Conservation (phyloP, 2,113 vertebrate genomes). For the Tauraco erythrolophus region DNA sequence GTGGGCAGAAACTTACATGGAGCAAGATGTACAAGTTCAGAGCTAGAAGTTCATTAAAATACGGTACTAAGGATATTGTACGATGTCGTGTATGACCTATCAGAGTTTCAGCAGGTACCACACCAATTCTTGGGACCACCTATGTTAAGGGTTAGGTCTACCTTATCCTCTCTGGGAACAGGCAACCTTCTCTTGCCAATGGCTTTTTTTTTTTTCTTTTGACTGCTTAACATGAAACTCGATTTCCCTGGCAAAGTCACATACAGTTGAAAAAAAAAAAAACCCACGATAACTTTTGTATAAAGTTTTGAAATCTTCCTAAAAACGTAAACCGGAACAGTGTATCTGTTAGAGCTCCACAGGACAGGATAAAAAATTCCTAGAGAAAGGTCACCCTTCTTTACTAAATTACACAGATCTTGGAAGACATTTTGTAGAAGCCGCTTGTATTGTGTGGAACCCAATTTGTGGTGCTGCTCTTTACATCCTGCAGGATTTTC, state of each 20-base stretch:
- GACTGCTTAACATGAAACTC: background rate
- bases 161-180: background rate
- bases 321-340: background rate
- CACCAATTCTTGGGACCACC: background rate
- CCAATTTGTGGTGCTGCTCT: background rate
- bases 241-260: background rate
- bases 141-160: background rate
- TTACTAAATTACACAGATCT: background rate
- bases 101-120: background rate
- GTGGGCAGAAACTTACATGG: rapidly evolving
- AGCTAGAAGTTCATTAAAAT: background rate
- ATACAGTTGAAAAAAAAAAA: background rate
- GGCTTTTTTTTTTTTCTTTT: background rate
- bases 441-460: background rate
- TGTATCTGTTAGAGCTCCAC: background rate
- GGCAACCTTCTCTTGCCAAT: background rate
- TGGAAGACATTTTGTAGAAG: background rate
- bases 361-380: background rate
- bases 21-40: background rate
- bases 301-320: background rate
- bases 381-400: background rate
- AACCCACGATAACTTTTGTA: background rate
- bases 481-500: background rate
- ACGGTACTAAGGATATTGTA: background rate
- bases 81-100: rapidly evolving